A percentile compares a stretch with the other conserved stretches of the same genome.
These are phyloP conservation scores for Anableps anableps DNA, from an alignment of 2,797 vertebrate species.

Conservation along the genomic window DNA sequence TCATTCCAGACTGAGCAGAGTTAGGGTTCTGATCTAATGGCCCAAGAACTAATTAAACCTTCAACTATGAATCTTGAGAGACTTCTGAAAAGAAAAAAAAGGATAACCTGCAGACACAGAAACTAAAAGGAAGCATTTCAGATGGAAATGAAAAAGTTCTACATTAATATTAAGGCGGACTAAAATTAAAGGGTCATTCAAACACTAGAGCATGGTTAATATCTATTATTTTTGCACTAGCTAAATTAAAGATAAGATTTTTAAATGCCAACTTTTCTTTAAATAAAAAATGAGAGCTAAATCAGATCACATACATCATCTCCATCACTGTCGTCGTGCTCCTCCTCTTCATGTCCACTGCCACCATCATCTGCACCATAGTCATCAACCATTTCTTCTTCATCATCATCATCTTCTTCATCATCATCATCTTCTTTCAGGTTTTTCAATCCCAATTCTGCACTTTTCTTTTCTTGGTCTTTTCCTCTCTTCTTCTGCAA, in stretches of 20 bases:
- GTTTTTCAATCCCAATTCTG: conserved; percentile 59
- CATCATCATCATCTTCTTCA: conserved; percentile 72
- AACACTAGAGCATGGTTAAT: neutral
- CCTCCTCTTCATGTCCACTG: conserved; percentile 76
- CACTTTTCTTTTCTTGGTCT: conserved; percentile 48
- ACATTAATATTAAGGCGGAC: neutral
- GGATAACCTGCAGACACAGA: neutral
- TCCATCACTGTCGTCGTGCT: conserved; percentile 76
- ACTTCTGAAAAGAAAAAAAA: neutral
- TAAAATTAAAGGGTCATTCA: neutral
- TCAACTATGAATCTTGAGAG: neutral
- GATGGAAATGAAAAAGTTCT: neutral
- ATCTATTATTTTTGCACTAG: neutral
- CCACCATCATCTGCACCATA: conserved; percentile 78
- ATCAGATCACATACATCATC: conserved; percentile 74
- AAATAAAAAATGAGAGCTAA: neutral
- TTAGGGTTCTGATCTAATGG: neutral
- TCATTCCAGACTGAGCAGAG: neutral
- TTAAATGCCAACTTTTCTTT: neutral
- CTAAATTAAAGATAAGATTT: neutral
- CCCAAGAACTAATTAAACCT: neutral
- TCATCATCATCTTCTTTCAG: conserved; percentile 68
- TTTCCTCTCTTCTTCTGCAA: conserved; percentile 45
- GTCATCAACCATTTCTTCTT: conserved; percentile 82
- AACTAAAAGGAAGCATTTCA: neutral